phyloP scores from a whole-genome alignment of 2,888 invertebrate species.

The Acrobasis repandana region DNA sequence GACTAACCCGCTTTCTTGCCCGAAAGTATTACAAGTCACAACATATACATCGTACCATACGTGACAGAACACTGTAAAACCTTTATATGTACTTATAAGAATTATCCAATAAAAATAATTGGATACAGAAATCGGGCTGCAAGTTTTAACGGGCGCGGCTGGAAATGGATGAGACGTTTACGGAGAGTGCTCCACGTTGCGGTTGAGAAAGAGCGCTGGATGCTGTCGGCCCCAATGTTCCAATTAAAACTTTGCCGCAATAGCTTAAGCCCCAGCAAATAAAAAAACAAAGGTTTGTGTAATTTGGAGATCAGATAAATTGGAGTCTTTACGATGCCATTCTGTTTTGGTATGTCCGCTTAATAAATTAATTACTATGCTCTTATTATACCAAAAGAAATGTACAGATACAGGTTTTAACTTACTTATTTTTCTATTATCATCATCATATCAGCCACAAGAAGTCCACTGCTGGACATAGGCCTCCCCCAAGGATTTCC shows the following conservation, averaged over 20 bases:
- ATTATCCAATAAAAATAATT: constrained; percentile 4
- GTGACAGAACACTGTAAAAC: too few relatives aligned
- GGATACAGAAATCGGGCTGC: neutral
- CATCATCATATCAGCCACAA: too few relatives aligned
- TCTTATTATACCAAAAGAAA: too few relatives aligned
- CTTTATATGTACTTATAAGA: neutral
- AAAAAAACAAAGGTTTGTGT: constrained; percentile 6
- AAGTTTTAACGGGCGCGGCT: constrained; percentile 18
- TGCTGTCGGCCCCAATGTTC: constrained; percentile 48
- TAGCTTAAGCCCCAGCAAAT: constrained; percentile 29
- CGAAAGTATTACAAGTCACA: too few relatives aligned
- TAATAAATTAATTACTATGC: too few relatives aligned
- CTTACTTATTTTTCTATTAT: too few relatives aligned
- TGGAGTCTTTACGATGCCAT: neutral
- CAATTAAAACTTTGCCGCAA: constrained; percentile 59
- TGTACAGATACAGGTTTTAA: too few relatives aligned
- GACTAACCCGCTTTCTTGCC: too few relatives aligned
- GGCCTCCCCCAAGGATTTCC: too few relatives aligned
- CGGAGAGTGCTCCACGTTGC: constrained; percentile 42
- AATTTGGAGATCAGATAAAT: neutral
- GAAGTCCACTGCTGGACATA: too few relatives aligned
- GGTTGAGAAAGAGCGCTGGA: constrained; percentile 41
- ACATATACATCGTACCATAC: too few relatives aligned
- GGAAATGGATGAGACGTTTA: constrained; percentile 48
- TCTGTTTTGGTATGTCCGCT: neutral